Evolutionary conservation across 1,140 invertebrate genomes (phyloP).

Genomic region (Brachionus manjavacas): DNA sequence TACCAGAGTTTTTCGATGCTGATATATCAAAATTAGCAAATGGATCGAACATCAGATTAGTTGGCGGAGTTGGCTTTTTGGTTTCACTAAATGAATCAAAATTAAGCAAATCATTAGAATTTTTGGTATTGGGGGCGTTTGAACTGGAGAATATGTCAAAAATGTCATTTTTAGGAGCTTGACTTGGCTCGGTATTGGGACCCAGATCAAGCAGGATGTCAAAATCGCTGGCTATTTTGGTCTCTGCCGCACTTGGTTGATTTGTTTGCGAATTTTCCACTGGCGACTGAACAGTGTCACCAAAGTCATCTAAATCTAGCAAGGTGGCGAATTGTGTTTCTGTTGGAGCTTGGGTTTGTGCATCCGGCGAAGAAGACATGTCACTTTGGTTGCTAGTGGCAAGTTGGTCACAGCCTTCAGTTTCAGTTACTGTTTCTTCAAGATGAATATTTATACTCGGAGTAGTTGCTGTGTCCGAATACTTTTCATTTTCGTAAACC

Average conservation of each 20-base stretch:
- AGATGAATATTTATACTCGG: neutral
- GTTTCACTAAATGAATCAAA: slow-evolving; percentile 1
- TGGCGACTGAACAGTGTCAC: neutral
- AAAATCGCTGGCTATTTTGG: neutral
- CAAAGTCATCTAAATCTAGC: slow-evolving; percentile 20
- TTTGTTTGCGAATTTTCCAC: neutral
- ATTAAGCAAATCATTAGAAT: neutral
- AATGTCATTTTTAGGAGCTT: neutral
- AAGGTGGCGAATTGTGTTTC: neutral
- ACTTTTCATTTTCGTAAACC: neutral
- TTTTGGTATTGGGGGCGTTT: neutral
- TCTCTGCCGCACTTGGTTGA: neutral
- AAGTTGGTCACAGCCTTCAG: neutral
- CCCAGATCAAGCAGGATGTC: neutral
- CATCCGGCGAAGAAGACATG: neutral
- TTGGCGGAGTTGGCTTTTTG: neutral
- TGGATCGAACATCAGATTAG: slow-evolving; percentile 21
- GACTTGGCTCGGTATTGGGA: neutral
- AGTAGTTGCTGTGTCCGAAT: neutral
- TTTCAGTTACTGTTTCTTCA: neutral
- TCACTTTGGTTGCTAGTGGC: neutral
- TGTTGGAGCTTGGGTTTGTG: neutral
- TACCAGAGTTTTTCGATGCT: neutral
- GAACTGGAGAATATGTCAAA: neutral
- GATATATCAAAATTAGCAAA: slow-evolving; percentile 20